phyloP scores from a whole-genome alignment of 2,113 vertebrate genomes.

The Parotia lawesii region DNA sequence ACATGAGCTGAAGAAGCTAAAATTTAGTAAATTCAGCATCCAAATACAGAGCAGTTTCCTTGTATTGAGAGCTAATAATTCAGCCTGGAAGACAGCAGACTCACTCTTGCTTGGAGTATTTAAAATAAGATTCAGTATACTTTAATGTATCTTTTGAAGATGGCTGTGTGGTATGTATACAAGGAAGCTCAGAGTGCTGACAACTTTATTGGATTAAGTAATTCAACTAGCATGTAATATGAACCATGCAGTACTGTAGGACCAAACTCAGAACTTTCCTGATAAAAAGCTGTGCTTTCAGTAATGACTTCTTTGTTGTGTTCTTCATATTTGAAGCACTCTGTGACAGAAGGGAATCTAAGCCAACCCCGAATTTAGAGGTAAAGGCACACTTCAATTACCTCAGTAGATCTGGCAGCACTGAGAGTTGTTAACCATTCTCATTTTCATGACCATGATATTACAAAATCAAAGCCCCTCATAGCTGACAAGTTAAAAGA shows the following conservation, averaged over 20 bases:
- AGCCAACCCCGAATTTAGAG: background rate
- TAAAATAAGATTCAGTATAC: background rate
- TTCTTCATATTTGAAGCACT: background rate
- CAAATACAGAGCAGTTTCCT: background rate
- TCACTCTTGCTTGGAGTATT: background rate
- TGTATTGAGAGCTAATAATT: background rate
- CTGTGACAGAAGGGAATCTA: background rate
- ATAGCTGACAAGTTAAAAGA: slow-evolving; percentile 8
- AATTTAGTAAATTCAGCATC: background rate
- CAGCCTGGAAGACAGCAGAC: background rate
- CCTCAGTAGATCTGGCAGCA: background rate
- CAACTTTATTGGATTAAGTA: slow-evolving; percentile 1
- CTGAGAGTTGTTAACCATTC: background rate
- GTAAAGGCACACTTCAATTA: background rate
- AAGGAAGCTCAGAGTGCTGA: background rate
- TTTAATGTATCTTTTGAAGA: background rate
- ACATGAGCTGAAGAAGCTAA: background rate
- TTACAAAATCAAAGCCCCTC: slow-evolving; percentile 8
- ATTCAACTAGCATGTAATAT: background rate
- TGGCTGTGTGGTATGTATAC: background rate
- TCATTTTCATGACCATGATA: background rate
- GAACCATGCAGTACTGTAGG: background rate
- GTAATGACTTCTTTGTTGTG: background rate
- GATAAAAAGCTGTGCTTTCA: background rate
- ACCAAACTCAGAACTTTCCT: background rate